Base-by-base conservation (phyloP, 53 echinoderm and acorn worm species). In the Echinometra lucunter region DNA sequence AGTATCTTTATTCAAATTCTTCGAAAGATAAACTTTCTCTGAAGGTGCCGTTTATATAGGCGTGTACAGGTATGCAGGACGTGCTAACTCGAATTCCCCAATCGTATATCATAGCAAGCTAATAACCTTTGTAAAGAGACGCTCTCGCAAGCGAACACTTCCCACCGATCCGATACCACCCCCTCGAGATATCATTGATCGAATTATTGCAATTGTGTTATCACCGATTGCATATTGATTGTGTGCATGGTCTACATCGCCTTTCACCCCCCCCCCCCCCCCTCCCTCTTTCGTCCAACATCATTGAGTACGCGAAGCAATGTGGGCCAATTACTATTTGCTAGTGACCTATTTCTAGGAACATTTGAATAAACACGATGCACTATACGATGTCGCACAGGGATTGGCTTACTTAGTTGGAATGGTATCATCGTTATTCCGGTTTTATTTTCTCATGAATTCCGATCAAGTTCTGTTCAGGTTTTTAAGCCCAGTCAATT, bases 181-280 rank as follows among this genome's bases (percentile, higher is more conserved):
- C 89, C 89, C 56, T 53, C 49, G 56, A 60, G 60, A 89, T 89
- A 49, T 32, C 56, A 89, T 89, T 89, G 89, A 60, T 89, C 40
- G 56, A 34, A 37, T 89, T 37, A 57, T 57, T 60, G 18, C 55
- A 89, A 60, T 89, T 89, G 89, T 53, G 57, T 89, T 89, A 35
- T 89, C 37, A 89, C 49, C 57, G 60, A 60, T 57, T 60, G 60
- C 32, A 23, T 57, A 57, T 57, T 34, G 60, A 37, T 57, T 32
- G 60, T 25, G 35, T 6, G 37, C 60, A 57, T 53, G 38, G 17
- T 89, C 89, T 12, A 25, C 23, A 53, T 19, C 56, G 60, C 34
- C 32, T 37, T 15, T 11, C 57, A 57, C 35, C 60, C 55, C 45
- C 17, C 10, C 23, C 55, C 45, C 17, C 10, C 23, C 30, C n/a